These are phyloP conservation scores for Thysanoteuthis rhombus DNA, from an alignment of 2,888 invertebrate species.

Conservation along the genomic window DNA sequence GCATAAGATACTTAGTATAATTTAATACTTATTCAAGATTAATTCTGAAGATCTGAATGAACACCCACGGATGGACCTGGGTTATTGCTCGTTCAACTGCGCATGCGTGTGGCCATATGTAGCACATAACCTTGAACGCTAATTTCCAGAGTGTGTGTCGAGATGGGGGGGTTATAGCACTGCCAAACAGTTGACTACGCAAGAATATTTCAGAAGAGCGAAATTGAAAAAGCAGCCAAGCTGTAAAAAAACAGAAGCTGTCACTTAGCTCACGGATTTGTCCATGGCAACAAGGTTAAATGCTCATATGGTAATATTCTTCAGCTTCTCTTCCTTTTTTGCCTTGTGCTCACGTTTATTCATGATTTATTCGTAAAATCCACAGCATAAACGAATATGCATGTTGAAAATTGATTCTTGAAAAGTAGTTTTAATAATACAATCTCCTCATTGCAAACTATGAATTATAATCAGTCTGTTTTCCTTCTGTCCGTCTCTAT, in stretches of 20 bases:
- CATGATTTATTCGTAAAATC: too few relatives aligned
- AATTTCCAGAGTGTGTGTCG: background rate
- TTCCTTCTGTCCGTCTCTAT: too few relatives aligned
- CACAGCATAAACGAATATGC: too few relatives aligned
- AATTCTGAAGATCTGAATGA: background rate
- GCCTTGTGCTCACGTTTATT: too few relatives aligned
- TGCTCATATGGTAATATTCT: background rate
- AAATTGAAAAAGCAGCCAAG: conserved; percentile 12
- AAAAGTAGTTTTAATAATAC: too few relatives aligned
- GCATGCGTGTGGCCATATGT: background rate
- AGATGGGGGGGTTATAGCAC: background rate
- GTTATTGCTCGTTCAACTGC: background rate
- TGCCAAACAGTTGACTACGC: background rate
- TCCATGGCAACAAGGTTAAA: background rate
- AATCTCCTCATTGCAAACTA: too few relatives aligned
- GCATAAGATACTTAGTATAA: background rate
- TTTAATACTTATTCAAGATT: background rate
- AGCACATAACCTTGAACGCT: background rate
- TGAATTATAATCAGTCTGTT: too few relatives aligned
- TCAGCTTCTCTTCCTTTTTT: too few relatives aligned
- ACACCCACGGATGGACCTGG: background rate
- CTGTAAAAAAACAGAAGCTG: background rate
- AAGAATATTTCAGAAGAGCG: background rate
- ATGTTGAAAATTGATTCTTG: too few relatives aligned
- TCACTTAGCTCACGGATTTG: background rate